Conservation (phyloP, 2,797 vertebrate species). For the Scolopax rusticola region DNA sequence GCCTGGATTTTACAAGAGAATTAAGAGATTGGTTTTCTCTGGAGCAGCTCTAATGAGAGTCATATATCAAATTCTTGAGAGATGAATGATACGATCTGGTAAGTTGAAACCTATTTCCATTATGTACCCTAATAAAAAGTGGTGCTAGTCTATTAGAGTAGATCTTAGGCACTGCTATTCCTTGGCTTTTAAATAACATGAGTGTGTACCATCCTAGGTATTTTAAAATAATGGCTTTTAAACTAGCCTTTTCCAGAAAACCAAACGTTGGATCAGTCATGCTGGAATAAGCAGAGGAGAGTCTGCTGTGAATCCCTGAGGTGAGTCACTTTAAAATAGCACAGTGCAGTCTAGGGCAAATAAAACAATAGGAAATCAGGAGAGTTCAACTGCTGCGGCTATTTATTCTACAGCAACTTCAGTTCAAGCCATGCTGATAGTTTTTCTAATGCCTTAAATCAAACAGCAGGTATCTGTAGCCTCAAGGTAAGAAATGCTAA, state of each 20-base stretch:
- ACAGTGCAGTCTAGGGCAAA: conserved; percentile 39
- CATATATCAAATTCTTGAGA: neutral
- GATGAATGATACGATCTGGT: neutral
- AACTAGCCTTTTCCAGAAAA: conserved; percentile 3
- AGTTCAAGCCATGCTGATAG: conserved; percentile 50
- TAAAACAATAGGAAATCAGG: conserved; percentile 46
- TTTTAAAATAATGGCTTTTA: conserved; percentile 28
- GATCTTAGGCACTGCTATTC: neutral
- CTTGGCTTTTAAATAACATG: neutral
- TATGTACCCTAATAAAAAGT: neutral
- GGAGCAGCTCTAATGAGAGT: neutral
- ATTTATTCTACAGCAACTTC: conserved; percentile 64
- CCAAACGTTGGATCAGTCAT: conserved; percentile 13
- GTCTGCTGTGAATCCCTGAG: conserved; percentile 25
- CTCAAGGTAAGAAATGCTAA: conserved; percentile 71
- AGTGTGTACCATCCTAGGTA: neutral
- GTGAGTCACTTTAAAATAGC: conserved; percentile 34
- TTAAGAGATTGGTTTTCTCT: neutral
- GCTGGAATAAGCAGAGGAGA: neutral
- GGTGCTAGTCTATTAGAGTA: neutral
- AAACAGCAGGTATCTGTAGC: conserved; percentile 67
- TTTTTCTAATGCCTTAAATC: conserved; percentile 73
- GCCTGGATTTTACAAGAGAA: neutral
- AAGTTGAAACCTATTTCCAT: neutral
- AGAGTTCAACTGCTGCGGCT: conserved; percentile 18